Base-by-base conservation (phyloP, 2,888 invertebrate genomes). In the Drosophila flavopinicola region DNA sequence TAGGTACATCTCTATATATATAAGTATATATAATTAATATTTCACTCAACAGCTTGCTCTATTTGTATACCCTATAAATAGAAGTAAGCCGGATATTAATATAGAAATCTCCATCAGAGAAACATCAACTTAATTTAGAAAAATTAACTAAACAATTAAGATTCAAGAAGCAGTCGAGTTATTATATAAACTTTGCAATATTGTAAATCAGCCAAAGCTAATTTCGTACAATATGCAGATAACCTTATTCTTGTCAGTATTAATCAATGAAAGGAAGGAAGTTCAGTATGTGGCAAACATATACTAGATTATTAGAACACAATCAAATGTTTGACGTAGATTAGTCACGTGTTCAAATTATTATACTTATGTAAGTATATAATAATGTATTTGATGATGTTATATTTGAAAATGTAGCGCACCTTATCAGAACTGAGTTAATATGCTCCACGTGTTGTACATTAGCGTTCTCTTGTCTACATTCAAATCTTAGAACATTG, bases 341-440 rank as follows among this genome's bases (percentile, higher is more conserved):
- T 44, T 6, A 10, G 0, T 20, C 32, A 32, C 23, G 13, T 32
- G n/a, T 3, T 24, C 32, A 7, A 20, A 20, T 35, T 9, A 33
- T n/a, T n/a, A n/a, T n/a, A n/a, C n/a, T n/a, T n/a, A n/a, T n/a
- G n/a, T n/a, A n/a, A n/a, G 10, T 9, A 15, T 20, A 11, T 35
- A n/a, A 10, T 17, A 6, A 41, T 27, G 6, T 15, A 25, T 42
- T 11, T 23, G 29, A 13, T 7, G 6, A 6, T 3, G 10, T 0
- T 3, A 6, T 37, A 37, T 17, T 33, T 9, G 35, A 1, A 24
- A 49, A 66, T 32, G 11, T 51, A n/a, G 72, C 49, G 2, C 57
- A 66, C 6, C 57, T 72, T 47, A 72, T 51, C 67, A 27, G n/a
- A 3, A 17, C 11, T 9, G 1, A 11, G 7, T 20, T 35, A 9